A percentile compares a stretch with the other conserved stretches of the same genome.
These are phyloP conservation scores for Megalops cyprinoides DNA, from an alignment of 2,797 vertebrate species.

Conservation along the genomic window DNA sequence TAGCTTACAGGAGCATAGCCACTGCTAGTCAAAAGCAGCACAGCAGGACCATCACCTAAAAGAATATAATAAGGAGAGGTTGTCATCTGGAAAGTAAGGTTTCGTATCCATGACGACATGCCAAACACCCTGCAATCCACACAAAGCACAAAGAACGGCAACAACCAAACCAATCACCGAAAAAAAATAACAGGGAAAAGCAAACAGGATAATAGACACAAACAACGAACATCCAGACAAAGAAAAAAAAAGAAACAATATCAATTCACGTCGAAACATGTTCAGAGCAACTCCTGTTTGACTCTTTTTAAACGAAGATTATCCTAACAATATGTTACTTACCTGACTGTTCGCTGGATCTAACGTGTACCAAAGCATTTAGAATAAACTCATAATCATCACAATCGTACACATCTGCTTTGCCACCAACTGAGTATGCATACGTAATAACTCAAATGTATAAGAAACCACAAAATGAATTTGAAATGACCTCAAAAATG, in stretches of 20 bases:
- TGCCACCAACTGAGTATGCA: no score
- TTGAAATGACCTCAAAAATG: no score
- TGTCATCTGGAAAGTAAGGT: constrained; percentile 44
- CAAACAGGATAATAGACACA: constrained; percentile 48
- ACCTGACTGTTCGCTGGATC: not conserved
- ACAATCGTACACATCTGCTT: no score
- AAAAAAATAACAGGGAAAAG: constrained; percentile 44
- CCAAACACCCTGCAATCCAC: constrained; percentile 53
- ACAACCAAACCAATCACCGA: constrained; percentile 43
- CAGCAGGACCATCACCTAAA: constrained; percentile 45
- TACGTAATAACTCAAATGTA: no score
- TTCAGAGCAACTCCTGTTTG: not conserved
- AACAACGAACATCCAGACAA: constrained; percentile 44
- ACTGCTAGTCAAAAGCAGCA: constrained; percentile 66
- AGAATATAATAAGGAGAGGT: constrained; percentile 43
- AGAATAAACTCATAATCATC: no score
- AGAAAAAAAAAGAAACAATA: constrained; percentile 32
- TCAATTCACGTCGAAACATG: constrained; percentile 20
- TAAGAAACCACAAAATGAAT: no score
- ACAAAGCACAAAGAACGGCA: constrained; percentile 26
- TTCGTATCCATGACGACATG: constrained; percentile 43
- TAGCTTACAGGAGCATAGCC: constrained; percentile 50
- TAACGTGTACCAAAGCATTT: not conserved
- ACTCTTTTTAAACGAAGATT: not conserved
- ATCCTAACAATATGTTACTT: not conserved